Evolutionary conservation across 1,140 invertebrate genomes (phyloP).

Genomic region (Idris sp.): DNA sequence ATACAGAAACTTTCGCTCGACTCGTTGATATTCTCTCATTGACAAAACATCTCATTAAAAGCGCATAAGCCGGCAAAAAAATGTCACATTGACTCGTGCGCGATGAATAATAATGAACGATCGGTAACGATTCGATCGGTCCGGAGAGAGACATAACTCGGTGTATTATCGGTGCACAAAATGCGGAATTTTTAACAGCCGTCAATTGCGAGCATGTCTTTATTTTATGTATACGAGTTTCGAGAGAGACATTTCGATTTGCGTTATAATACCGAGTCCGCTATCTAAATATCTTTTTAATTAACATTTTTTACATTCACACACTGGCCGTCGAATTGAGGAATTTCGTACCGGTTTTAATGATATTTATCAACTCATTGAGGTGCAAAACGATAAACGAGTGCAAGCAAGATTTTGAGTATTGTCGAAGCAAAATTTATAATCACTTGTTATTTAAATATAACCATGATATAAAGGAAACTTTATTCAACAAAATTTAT

Average conservation of each 20-base stretch:
- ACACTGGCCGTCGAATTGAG: slow-evolving; percentile 15
- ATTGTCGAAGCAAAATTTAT: too few species aligned
- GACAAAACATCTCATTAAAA: too few species aligned
- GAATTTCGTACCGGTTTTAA: slow-evolving; percentile 40
- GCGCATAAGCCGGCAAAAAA: too few species aligned
- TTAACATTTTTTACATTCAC: slow-evolving; percentile 42
- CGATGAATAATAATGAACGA: slow-evolving; percentile 45
- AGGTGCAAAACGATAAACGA: slow-evolving; percentile 29
- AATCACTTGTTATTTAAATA: too few species aligned
- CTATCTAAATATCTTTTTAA: slow-evolving; percentile 57
- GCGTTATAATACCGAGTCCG: slow-evolving; percentile 19
- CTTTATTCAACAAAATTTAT: too few species aligned
- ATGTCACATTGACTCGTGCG: slow-evolving; percentile 30
- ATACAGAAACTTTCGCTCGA: too few species aligned
- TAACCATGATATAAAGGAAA: too few species aligned
- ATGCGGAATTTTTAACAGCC: slow-evolving; percentile 25
- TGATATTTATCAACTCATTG: slow-evolving; percentile 18
- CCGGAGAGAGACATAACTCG: slow-evolving; percentile 12
- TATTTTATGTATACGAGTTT: slow-evolving; percentile 27
- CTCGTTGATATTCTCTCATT: too few species aligned
- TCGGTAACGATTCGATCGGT: slow-evolving; percentile 13
- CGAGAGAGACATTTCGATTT: slow-evolving; percentile 9
- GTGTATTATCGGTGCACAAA: slow-evolving; percentile 38
- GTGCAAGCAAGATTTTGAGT: too few species aligned
- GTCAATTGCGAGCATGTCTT: too few species aligned